A percentile compares a stretch with the other conserved stretches of the same genome.
These are phyloP conservation scores for Cygnus buccinator DNA, from an alignment of 2,113 vertebrate species.

Conservation along the genomic window DNA sequence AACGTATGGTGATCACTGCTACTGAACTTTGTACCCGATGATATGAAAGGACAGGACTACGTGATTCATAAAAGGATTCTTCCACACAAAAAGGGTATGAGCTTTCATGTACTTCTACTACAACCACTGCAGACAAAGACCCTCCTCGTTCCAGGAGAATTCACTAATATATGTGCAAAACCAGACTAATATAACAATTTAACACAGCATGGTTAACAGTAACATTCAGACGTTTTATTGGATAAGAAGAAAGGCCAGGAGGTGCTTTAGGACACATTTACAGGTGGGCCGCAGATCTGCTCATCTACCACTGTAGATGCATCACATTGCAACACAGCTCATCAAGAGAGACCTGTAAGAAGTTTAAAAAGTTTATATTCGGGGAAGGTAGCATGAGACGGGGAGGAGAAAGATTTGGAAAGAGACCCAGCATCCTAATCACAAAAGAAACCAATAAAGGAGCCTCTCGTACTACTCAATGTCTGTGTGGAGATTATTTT, in stretches of 20 bases:
- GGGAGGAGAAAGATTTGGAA: neutral
- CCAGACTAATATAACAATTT: neutral
- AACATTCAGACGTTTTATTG: slow-evolving; percentile 43
- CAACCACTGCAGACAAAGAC: neutral
- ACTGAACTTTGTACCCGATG: neutral
- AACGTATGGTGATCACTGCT: neutral
- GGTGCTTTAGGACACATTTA: neutral
- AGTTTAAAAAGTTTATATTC: neutral
- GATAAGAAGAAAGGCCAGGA: neutral
- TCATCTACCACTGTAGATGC: neutral
- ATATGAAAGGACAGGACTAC: neutral
- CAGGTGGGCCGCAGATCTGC: neutral
- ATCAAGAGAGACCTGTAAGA: neutral
- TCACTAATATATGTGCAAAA: neutral
- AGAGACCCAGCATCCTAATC: neutral
- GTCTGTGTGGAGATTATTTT: neutral
- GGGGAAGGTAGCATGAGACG: neutral
- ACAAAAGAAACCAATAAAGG: neutral
- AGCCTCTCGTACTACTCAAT: neutral
- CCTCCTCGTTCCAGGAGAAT: neutral
- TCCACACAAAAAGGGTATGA: neutral
- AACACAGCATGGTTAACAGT: neutral
- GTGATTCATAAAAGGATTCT: neutral
- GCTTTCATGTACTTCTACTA: neutral
- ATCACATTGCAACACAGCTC: neutral